Evolutionary conservation across 1,140 invertebrate genomes (phyloP).

Genomic region (Diorhabda sublineata): DNA sequence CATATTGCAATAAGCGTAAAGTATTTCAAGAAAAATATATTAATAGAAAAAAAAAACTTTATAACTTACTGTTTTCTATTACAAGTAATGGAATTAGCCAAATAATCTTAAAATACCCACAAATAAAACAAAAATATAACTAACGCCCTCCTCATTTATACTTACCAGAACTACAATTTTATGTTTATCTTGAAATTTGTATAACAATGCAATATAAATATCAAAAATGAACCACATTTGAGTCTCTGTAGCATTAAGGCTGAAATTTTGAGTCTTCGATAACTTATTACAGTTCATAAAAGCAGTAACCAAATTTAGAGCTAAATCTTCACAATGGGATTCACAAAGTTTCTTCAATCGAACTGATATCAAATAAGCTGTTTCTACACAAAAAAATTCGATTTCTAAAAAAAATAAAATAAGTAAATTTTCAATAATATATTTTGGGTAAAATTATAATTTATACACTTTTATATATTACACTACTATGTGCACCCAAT

Average conservation of each 20-base stretch:
- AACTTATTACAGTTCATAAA: constrained; percentile 42
- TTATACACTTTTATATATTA: no score
- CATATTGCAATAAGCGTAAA: no score
- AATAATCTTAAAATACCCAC: no score
- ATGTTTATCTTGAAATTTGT: constrained; percentile 36
- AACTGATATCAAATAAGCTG: constrained; percentile 44
- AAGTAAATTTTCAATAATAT: background rate
- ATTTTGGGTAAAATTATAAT: no score
- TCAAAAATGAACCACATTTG: constrained; percentile 46
- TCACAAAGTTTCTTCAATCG: constrained; percentile 45
- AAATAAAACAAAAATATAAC: no score
- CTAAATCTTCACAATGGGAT: constrained; percentile 45
- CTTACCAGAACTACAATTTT: constrained; percentile 40
- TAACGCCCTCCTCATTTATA: background rate
- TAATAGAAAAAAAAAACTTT: no score
- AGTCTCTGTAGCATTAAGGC: constrained; percentile 40
- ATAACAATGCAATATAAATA: constrained; percentile 44
- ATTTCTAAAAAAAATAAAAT: constrained; percentile 39
- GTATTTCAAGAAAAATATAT: no score
- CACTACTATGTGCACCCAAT: no score
- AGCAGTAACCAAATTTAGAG: constrained; percentile 42
- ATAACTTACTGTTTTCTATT: no score
- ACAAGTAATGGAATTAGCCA: no score
- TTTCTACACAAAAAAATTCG: constrained; percentile 43
- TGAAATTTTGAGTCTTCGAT: constrained; percentile 37